These are phyloP conservation scores for Schizaphis graminum DNA, from an alignment of 2,888 invertebrate genomes.

Conservation along the genomic window DNA sequence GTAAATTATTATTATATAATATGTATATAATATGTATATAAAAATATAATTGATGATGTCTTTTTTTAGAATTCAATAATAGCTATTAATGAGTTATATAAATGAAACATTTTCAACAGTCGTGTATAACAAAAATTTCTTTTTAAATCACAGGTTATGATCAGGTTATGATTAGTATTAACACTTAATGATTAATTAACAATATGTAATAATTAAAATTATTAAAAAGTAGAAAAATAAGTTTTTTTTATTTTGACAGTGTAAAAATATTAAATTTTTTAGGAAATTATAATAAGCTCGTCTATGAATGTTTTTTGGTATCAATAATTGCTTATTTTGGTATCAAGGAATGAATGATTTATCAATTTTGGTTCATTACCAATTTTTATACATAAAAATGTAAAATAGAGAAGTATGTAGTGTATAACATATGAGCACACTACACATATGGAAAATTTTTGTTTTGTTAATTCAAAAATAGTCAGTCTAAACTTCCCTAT, in stretches of 20 bases:
- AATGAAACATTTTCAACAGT: not conserved
- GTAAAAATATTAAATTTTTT: conserved; percentile 2
- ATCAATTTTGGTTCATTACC: conserved; percentile 25
- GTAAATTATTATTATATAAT: not conserved
- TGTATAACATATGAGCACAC: conserved; percentile 14
- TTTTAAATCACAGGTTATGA: conserved; percentile 45
- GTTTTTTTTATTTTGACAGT: conserved; percentile 1
- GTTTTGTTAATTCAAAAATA: conserved; percentile 22
- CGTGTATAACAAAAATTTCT: not conserved
- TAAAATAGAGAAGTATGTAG: conserved; percentile 14
- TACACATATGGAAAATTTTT: not conserved
- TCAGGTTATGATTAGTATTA: conserved; percentile 28
- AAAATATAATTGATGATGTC: conserved; percentile 54
- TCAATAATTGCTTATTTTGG: not conserved
- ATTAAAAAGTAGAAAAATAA: conserved; percentile 53
- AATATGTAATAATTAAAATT: conserved; percentile 33
- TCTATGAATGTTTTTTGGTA: conserved; percentile 6
- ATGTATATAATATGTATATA: not conserved
- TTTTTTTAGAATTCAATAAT: conserved; percentile 20
- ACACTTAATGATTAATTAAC: conserved; percentile 23
- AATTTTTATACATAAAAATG: not conserved
- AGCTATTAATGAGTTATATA: conserved; percentile 1
- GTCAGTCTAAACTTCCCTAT: conserved; percentile 51
- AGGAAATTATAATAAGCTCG: conserved; percentile 40
- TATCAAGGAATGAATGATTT: conserved; percentile 44